phyloP scores from a whole-genome alignment of 1,140 invertebrate species.

The Lanistes nyassanus region DNA sequence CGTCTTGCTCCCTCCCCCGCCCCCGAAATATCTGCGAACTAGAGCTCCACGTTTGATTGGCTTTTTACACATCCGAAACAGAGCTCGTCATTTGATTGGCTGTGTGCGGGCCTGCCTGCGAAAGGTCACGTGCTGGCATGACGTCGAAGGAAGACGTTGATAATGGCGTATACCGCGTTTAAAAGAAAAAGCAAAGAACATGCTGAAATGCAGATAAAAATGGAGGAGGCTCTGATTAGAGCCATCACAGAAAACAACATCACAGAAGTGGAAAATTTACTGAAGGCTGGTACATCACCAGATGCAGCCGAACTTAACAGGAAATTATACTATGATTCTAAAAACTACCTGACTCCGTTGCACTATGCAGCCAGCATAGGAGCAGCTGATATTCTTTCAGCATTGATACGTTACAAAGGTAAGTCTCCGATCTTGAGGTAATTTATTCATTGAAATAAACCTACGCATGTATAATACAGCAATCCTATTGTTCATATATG shows the following conservation, averaged over 20 bases:
- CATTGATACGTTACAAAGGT: constrained; percentile 53
- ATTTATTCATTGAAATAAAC: too few species aligned
- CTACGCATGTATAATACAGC: too few species aligned
- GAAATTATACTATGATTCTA: constrained; percentile 60
- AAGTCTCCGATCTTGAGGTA: not conserved
- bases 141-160: too few species aligned
- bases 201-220: constrained; percentile 38
- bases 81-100: too few species aligned
- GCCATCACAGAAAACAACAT: constrained; percentile 41
- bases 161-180: too few species aligned
- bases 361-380: constrained; percentile 47
- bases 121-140: too few species aligned
- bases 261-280: constrained; percentile 35
- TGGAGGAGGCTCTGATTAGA: constrained; percentile 40
- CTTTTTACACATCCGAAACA: too few species aligned
- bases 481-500: too few species aligned
- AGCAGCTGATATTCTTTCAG: constrained; percentile 35
- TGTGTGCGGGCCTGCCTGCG: too few species aligned
- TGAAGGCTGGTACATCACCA: constrained; percentile 51
- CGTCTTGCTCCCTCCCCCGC: too few species aligned
- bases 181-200: constrained; percentile 25
- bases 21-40: too few species aligned
- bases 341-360: constrained; percentile 63
- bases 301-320: constrained; percentile 61
- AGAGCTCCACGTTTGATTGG: too few species aligned